A percentile compares a stretch with the other conserved stretches of the same genome.
Evolutionary conservation across 2,888 invertebrate genomes (phyloP).

Genomic region (Mesorhabditis belari): DNA sequence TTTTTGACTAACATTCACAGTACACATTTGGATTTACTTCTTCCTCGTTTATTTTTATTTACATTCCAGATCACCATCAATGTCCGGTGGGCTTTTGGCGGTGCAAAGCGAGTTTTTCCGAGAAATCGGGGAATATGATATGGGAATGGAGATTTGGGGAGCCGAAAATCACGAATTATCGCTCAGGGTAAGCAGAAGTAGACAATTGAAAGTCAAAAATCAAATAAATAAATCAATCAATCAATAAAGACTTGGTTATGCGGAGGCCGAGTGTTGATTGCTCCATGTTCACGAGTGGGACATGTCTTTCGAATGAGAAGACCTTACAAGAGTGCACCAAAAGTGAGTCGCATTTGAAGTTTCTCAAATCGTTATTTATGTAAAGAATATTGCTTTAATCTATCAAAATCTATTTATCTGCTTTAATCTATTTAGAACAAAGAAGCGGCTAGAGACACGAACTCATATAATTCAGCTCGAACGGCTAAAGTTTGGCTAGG

Average conservation of each 20-base stretch:
- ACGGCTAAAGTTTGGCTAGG: conserved; percentile 99
- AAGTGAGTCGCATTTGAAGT: too few species aligned
- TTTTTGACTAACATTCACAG: too few species aligned
- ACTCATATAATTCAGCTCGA: conserved; percentile 89
- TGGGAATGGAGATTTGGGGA: conserved; percentile 99
- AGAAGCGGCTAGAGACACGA: conserved; percentile 69
- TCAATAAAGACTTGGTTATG: conserved; percentile 84
- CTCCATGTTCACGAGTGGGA: conserved; percentile 89
- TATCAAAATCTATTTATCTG: background rate
- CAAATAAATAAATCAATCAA: background rate
- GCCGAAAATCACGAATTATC: conserved; percentile 91
- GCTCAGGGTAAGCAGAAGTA: conserved; percentile 68
- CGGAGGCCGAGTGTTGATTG: conserved; percentile 87
- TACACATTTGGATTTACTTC: too few species aligned
- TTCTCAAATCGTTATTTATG: too few species aligned
- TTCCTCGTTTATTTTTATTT: background rate
- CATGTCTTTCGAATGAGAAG: conserved; percentile 96
- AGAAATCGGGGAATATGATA: conserved; percentile 92
- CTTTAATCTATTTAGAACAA: conserved; percentile 9
- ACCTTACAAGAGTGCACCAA: conserved; percentile 72
- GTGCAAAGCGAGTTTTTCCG: conserved; percentile 94
- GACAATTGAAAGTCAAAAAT: background rate
- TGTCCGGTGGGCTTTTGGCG: conserved; percentile 88
- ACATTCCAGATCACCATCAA: conserved; percentile 86
- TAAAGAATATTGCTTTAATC: background rate